A percentile compares a stretch with the other conserved stretches of the same genome.
These are phyloP conservation scores for Drosophila anomelani DNA, from an alignment of 2,888 invertebrate genomes.

Conservation along the genomic window DNA sequence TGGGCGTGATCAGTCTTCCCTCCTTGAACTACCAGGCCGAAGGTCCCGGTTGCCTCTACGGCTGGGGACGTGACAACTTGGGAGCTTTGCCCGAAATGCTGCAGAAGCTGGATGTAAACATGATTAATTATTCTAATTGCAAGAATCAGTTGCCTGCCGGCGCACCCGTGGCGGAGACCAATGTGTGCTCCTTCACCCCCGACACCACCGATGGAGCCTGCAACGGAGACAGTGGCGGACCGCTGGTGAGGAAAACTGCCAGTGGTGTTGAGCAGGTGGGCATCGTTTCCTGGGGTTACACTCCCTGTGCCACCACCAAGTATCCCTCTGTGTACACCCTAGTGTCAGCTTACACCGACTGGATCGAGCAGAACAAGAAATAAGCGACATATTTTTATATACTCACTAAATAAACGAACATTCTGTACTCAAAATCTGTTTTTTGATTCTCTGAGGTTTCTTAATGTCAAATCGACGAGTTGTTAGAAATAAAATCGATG, in stretches of 20 bases:
- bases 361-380: slow-evolving; percentile 69
- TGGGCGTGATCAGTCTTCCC: slow-evolving; percentile 62
- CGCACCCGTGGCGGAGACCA: slow-evolving; percentile 55
- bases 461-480: too few relatives aligned
- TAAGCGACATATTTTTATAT: slow-evolving; percentile 4
- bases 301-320: slow-evolving; percentile 83
- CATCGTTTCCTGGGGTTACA: slow-evolving; percentile 85
- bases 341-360: slow-evolving; percentile 75
- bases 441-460: too few relatives aligned
- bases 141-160: slow-evolving; percentile 54
- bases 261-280: slow-evolving; percentile 76
- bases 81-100: slow-evolving; percentile 66
- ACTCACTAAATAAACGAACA: slow-evolving; percentile 26
- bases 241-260: slow-evolving; percentile 63
- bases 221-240: slow-evolving; percentile 84
- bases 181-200: slow-evolving; percentile 74
- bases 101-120: slow-evolving; percentile 70
- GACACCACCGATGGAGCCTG: slow-evolving; percentile 84
- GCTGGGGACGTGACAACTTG: slow-evolving; percentile 80
- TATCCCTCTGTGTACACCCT: slow-evolving; percentile 85
- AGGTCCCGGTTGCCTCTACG: slow-evolving; percentile 66
- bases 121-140: slow-evolving; percentile 67
- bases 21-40: slow-evolving; percentile 51
- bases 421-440: slow-evolving; percentile 4
- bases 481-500: neutral